Evolutionary conservation across 1,140 invertebrate genomes (phyloP).

Genomic region (Drosophila carrolli): DNA sequence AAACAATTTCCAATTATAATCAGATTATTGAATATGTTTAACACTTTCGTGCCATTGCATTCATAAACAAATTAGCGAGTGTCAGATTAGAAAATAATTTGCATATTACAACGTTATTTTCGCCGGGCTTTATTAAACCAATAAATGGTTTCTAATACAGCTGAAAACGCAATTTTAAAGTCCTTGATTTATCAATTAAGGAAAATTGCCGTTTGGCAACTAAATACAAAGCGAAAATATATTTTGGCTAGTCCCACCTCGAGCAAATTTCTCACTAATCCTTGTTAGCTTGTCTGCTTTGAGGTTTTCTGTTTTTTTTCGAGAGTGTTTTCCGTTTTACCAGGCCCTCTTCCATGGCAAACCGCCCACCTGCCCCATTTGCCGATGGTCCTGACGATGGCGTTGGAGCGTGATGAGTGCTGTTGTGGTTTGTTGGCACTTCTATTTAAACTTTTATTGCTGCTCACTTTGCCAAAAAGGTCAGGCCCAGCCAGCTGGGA

Average conservation of each 20-base stretch:
- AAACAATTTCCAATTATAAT: conserved; percentile 34
- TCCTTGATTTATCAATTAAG: conserved; percentile 23
- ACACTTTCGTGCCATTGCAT: conserved; percentile 37
- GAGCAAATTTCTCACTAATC: conserved; percentile 48
- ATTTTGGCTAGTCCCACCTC: conserved; percentile 41
- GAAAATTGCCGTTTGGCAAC: conserved; percentile 4
- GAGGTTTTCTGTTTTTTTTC: conserved; percentile 47
- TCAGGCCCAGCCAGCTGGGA: conserved; percentile 36
- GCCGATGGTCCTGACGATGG: conserved; percentile 51
- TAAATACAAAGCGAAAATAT: conserved; percentile 19
- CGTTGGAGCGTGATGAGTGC: conserved; percentile 78
- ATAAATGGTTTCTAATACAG: conserved; percentile 13
- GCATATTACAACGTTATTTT: conserved; percentile 18
- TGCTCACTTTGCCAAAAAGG: conserved; percentile 73
- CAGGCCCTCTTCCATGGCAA: conserved; percentile 5
- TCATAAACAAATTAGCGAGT: conserved; percentile 35
- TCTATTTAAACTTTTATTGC: conserved; percentile 83
- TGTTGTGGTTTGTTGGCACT: conserved; percentile 81
- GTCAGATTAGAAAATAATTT: conserved; percentile 38
- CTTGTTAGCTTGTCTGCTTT: conserved; percentile 73
- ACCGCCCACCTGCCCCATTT: conserved; percentile 41
- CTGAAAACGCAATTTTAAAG: conserved; percentile 7
- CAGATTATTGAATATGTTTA: conserved; percentile 39
- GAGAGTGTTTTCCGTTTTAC: background rate
- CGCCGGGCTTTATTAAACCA: conserved; percentile 11